phyloP scores from a whole-genome alignment of 1,140 invertebrate species.

The Drosophila pseudoobscura region DNA sequence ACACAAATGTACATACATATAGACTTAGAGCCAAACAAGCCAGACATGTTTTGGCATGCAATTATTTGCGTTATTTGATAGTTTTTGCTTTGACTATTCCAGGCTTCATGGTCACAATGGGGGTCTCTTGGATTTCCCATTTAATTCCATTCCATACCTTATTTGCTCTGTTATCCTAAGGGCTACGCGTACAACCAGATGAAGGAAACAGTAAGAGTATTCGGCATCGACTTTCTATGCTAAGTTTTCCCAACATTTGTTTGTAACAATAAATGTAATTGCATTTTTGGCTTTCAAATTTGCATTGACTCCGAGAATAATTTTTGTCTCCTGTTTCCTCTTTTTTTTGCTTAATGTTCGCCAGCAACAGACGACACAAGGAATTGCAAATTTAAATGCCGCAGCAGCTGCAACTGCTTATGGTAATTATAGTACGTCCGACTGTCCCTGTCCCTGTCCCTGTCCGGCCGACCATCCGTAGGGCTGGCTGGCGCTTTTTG shows the following conservation, averaged over 20 bases:
- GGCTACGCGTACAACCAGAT: too few species aligned
- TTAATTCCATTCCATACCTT: too few species aligned
- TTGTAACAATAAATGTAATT: constrained; percentile 32
- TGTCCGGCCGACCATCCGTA: not conserved
- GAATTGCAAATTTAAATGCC: constrained; percentile 58
- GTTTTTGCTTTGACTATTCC: not conserved
- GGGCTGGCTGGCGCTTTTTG: constrained; percentile 16
- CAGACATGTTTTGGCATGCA: constrained; percentile 23
- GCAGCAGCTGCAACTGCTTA: constrained; percentile 55
- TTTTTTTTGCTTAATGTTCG: not conserved
- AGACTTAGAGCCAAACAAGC: constrained; percentile 7
- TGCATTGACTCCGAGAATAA: constrained; percentile 31
- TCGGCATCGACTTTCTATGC: not conserved
- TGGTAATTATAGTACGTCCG: constrained; percentile 38
- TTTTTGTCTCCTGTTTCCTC: constrained; percentile 11
- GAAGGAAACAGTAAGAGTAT: not conserved
- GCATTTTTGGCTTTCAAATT: constrained; percentile 45
- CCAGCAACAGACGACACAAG: constrained; percentile 11
- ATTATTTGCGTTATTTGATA: constrained; percentile 30
- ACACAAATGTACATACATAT: constrained; percentile 9
- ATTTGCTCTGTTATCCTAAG: too few species aligned
- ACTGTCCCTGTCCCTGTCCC: constrained; percentile 2
- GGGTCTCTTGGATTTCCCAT: too few species aligned
- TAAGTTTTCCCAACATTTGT: not conserved
- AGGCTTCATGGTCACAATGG: not conserved